phyloP scores from a whole-genome alignment of 1,140 invertebrate species.

The Drosophila fuyamai region DNA sequence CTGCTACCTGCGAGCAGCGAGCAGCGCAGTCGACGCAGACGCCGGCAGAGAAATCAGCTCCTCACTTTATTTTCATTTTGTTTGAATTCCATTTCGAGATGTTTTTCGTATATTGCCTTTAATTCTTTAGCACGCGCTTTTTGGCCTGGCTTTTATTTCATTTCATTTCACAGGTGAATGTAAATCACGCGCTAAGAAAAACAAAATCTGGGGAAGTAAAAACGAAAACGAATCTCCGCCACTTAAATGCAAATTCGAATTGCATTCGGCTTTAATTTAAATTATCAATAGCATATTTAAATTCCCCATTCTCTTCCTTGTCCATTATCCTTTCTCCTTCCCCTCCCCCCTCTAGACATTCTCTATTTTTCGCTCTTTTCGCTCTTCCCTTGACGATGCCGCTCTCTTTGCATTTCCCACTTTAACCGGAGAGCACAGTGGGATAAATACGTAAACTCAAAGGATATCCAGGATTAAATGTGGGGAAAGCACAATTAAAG shows the following conservation, averaged over 20 bases:
- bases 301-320: slow-evolving; percentile 11
- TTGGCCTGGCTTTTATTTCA: slow-evolving; percentile 20
- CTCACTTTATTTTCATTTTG: slow-evolving; percentile 14
- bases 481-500: no score
- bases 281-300: slow-evolving; percentile 53
- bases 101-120: slow-evolving; percentile 38
- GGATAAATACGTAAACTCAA: not conserved
- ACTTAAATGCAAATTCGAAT: slow-evolving; percentile 12
- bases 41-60: slow-evolving; percentile 55
- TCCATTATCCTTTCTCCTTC: not conserved
- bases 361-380: slow-evolving; percentile 10
- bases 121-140: slow-evolving; percentile 37
- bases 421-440: slow-evolving; percentile 25
- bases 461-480: no score
- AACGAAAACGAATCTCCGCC: slow-evolving; percentile 1
- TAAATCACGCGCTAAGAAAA: slow-evolving; percentile 2
- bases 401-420: slow-evolving; percentile 37
- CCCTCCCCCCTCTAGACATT: not conserved
- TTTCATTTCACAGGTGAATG: slow-evolving; percentile 26
- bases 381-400: slow-evolving; percentile 8
- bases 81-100: slow-evolving; percentile 58
- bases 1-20: slow-evolving; percentile 34
- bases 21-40: slow-evolving; percentile 4
- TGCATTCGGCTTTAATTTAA: slow-evolving; percentile 43
- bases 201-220: slow-evolving; percentile 4